Evolutionary conservation across 2,888 invertebrate genomes (phyloP).

Genomic region (Seladonia tumulorum): DNA sequence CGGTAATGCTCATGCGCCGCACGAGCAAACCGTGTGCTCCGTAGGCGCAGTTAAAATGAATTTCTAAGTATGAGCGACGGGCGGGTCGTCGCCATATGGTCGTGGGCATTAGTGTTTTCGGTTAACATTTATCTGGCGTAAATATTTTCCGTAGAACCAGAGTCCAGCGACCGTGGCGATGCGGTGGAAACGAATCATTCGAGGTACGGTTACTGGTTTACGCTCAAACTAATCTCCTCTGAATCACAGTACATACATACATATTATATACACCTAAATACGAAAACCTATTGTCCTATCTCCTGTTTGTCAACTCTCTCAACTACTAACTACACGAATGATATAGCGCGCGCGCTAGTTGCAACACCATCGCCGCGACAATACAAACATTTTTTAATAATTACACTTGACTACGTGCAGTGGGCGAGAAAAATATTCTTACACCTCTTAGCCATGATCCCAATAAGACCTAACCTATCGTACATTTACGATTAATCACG

Average conservation of each 20-base stretch:
- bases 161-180: constrained; percentile 49
- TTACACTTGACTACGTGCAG: background rate
- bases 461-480: background rate
- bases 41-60: constrained; percentile 67
- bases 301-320: background rate
- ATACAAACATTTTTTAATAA: background rate
- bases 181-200: constrained; percentile 53
- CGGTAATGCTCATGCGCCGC: constrained; percentile 66
- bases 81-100: constrained; percentile 63
- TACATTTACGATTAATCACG: background rate
- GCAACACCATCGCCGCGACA: background rate
- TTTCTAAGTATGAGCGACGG: constrained; percentile 65
- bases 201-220: constrained; percentile 50
- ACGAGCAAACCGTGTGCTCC: constrained; percentile 52
- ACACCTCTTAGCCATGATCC: background rate
- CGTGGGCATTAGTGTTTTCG: constrained; percentile 64
- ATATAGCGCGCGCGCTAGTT: constrained; percentile 9
- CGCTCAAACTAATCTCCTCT: constrained; percentile 4
- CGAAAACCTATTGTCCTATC: background rate
- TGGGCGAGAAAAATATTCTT: background rate
- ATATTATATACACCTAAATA: background rate
- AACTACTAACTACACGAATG: constrained; percentile 12
- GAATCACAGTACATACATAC: background rate
- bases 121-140: constrained; percentile 65
- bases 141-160: constrained; percentile 65